These are phyloP conservation scores for Calypte anna DNA, from an alignment of 2,113 vertebrate species.

Conservation along the genomic window DNA sequence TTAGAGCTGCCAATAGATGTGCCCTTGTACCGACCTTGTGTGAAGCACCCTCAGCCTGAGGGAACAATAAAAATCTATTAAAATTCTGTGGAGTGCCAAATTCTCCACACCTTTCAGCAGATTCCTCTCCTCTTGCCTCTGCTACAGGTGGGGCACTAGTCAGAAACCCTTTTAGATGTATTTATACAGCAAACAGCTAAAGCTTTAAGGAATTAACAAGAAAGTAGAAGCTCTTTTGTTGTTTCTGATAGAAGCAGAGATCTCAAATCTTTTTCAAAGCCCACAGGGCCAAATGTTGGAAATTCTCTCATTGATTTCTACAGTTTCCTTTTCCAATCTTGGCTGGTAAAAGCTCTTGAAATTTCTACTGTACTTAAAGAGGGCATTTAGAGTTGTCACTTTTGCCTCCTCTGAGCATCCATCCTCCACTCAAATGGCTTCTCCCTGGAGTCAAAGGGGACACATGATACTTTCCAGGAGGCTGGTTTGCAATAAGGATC, in stretches of 20 bases:
- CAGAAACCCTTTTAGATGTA: background rate
- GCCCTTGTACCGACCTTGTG: background rate
- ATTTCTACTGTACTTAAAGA: conserved; percentile 17
- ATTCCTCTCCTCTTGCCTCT: background rate
- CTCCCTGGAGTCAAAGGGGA: background rate
- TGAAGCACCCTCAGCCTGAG: background rate
- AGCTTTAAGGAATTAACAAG: conserved; percentile 41
- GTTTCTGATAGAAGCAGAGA: conserved; percentile 7
- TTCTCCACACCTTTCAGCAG: background rate
- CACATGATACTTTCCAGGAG: background rate
- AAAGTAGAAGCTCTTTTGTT: background rate
- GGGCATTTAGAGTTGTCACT: conserved; percentile 34
- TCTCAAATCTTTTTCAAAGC: conserved; percentile 27
- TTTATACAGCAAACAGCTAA: background rate
- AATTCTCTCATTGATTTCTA: conserved; percentile 46
- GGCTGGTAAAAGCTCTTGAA: conserved; percentile 41
- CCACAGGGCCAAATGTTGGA: conserved; percentile 15
- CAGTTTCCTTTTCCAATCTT: conserved; percentile 24
- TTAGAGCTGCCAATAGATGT: conserved; percentile 10
- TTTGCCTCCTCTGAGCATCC: conserved; percentile 40
- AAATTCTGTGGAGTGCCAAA: background rate
- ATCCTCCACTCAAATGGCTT: background rate
- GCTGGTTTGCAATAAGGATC: background rate
- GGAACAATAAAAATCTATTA: background rate
- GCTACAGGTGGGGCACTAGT: background rate